These are phyloP conservation scores for Heliconius melpomene DNA, from an alignment of 1,140 invertebrate genomes.

Conservation along the genomic window DNA sequence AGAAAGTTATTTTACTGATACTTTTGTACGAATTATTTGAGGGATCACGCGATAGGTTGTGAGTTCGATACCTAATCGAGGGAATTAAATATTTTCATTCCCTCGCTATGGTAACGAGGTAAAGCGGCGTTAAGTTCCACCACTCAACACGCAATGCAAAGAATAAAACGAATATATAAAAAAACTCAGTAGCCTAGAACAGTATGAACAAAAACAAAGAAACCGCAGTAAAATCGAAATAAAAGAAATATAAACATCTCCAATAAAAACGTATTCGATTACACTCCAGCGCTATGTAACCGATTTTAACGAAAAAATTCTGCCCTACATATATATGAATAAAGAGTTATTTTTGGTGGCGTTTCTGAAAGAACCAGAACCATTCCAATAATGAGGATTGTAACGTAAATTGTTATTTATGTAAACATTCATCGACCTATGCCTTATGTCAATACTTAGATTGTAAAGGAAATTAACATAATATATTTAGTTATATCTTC, in stretches of 20 bases:
- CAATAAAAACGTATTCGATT: constrained; percentile 25
- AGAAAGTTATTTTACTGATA: not conserved
- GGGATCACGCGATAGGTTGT: no score
- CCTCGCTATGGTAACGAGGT: no score
- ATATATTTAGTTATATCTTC: constrained; percentile 36
- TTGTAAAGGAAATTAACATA: constrained; percentile 38
- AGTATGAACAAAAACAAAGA: constrained; percentile 30
- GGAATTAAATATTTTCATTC: no score
- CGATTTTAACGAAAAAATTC: constrained; percentile 26
- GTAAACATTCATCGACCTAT: constrained; percentile 37
- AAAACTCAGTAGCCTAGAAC: not conserved
- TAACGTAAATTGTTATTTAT: constrained; percentile 40
- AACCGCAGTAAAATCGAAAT: constrained; percentile 21
- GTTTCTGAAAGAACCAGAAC: constrained; percentile 20
- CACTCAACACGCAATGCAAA: no score
- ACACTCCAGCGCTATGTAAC: constrained; percentile 6
- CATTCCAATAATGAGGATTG: constrained; percentile 30
- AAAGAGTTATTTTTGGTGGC: constrained; percentile 33
- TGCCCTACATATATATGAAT: constrained; percentile 22
- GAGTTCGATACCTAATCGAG: no score
- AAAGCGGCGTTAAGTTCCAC: no score
- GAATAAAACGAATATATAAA: no score
- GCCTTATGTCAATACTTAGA: constrained; percentile 28
- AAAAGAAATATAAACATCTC: constrained; percentile 20
- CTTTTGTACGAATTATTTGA: not conserved